These are phyloP conservation scores for Damaliscus lunatus DNA, from an alignment of 2,113 vertebrate genomes.

Conservation along the genomic window DNA sequence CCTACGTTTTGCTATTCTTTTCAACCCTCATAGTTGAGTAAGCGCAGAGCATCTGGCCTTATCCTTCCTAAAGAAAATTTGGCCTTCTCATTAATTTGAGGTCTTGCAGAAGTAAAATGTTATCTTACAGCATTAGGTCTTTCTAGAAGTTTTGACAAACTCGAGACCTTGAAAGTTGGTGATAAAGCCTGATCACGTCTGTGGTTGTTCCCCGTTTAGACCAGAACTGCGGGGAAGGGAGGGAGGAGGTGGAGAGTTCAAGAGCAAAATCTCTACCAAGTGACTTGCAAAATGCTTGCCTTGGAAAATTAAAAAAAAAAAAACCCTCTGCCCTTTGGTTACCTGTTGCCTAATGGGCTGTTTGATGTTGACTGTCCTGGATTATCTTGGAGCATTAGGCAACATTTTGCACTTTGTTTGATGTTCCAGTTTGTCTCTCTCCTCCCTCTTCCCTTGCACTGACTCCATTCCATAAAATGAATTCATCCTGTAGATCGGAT, in stretches of 20 bases:
- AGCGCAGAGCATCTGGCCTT: background rate
- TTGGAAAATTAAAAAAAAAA: background rate
- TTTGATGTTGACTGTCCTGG: conserved; percentile 16
- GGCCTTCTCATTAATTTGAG: background rate
- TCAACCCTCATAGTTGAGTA: background rate
- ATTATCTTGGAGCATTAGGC: background rate
- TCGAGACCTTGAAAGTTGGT: background rate
- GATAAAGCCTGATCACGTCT: background rate
- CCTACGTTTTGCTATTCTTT: background rate
- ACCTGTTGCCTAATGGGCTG: background rate
- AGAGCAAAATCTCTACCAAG: conserved; percentile 2
- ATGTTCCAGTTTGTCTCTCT: conserved; percentile 22
- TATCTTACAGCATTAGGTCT: background rate
- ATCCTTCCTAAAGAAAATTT: background rate
- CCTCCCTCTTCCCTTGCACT: background rate
- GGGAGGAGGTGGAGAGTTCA: background rate
- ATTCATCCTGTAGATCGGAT: background rate
- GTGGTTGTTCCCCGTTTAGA: background rate
- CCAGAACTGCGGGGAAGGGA: background rate
- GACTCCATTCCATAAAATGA: background rate
- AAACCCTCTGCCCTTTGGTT: background rate
- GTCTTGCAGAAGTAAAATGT: background rate
- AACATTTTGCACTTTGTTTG: conserved; percentile 46
- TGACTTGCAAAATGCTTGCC: conserved; percentile 23
- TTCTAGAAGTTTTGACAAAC: background rate